Percentiles rank a stretch among this genome's conserved stretches.
These are phyloP conservation scores for Caenorhabditis zanzibari DNA, from an alignment of 2,888 invertebrate species.

Conservation along the genomic window DNA sequence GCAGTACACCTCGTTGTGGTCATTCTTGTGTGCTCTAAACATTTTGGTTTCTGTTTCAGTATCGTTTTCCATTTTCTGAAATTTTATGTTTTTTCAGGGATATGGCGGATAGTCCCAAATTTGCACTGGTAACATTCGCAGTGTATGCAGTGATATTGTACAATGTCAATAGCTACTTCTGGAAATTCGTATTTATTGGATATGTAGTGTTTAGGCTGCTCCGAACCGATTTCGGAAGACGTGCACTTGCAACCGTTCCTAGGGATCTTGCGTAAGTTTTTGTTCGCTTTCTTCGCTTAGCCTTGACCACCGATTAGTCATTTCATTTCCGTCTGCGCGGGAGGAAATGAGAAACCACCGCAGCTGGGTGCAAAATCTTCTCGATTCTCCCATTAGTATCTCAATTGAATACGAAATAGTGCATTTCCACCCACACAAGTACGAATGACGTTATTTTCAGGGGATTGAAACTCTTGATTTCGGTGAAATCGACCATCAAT, in stretches of 20 bases:
- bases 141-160: constrained; percentile 71
- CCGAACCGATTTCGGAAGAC: constrained; percentile 70
- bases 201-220: constrained; percentile 73
- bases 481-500: constrained; percentile 75
- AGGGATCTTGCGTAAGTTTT: constrained; percentile 79
- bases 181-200: constrained; percentile 69
- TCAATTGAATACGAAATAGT: constrained; percentile 1
- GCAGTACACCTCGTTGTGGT: constrained; percentile 19
- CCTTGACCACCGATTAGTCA: constrained; percentile 47
- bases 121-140: constrained; percentile 69
- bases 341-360: constrained; percentile 34
- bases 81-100: constrained; percentile 54
- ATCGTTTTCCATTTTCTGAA: not conserved
- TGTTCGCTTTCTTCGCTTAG: constrained; percentile 4
- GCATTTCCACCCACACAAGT: constrained; percentile 9
- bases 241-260: constrained; percentile 75
- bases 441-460: constrained; percentile 67
- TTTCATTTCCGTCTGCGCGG: constrained; percentile 32
- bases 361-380: constrained; percentile 43
- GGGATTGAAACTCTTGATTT: constrained; percentile 75
- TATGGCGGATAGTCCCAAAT: constrained; percentile 71
- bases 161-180: constrained; percentile 65
- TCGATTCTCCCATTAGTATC: constrained; percentile 8
- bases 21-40: constrained; percentile 30
- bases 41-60: not conserved